Evolutionary conservation across 2,113 vertebrate species (phyloP), one percentile per base, ranked within the genome.

Genomic region (Daphoenositta chrysoptera): DNA sequence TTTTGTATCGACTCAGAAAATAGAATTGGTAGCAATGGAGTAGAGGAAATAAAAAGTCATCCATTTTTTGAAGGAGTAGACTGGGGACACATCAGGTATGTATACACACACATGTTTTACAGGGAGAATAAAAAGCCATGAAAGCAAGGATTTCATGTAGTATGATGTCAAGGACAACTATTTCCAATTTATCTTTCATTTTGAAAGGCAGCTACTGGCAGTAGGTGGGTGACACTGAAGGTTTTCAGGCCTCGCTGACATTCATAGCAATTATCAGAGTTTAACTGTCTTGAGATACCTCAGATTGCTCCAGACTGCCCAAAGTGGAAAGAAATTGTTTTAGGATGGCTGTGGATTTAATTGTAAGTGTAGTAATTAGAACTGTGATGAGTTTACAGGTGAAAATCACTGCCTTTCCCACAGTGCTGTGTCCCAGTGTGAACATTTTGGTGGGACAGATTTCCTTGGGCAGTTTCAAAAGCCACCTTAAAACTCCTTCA

Each of bases 71-170:
- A 99, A 98, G 98, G 98, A 1, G 99, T 99, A 37, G 99, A 99
- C 97, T 99, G 99, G 99, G 99, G 99, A 40, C 99, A 99, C 92
- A 99, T 99, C 97, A 99, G 99, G 99, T 99, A 98, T 18, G 31
- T 84, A 23, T 15, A 44, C 3, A 44, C 13, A 53, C 27, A 40
- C 15, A 22, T 6, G 4, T 35, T 87, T 80, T 72, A 14, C 13
- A 61, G 44, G 40, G 30, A 72, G 33, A 65, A 53, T 27, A 37
- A 77, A 77, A 90, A 78, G 20, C 40, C 28, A 26, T 13, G 39
- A 65, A 80, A 68, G 56, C n/a, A 83, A 64, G 48, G 53, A 72
- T 71, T 87, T 57, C 0, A 7, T 60, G 48, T 12, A 21, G 14
- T 68, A 0, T 24, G 14, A 39, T 68, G 15, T 79, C 60, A 83